Conservation (phyloP, 2,888 invertebrate genomes). For the Trichogramma evanescens region DNA sequence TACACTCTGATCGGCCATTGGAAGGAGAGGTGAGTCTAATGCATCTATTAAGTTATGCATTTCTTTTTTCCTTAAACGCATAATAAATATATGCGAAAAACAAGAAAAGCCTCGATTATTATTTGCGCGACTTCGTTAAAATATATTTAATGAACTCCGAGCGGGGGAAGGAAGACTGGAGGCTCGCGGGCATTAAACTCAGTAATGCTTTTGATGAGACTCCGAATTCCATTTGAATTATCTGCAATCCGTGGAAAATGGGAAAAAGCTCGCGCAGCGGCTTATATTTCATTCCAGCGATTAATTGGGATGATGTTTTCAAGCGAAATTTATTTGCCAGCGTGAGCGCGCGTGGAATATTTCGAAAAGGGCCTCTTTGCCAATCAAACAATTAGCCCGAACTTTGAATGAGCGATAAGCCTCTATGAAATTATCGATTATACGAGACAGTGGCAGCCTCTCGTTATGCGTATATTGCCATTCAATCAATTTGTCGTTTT, state of each 20-base stretch:
- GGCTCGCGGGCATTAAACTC: too few relatives aligned
- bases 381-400: neutral
- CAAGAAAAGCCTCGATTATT: neutral
- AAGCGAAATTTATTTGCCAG: too few relatives aligned
- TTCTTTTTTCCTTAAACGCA: neutral
- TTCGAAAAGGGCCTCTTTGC: too few relatives aligned
- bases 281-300: too few relatives aligned
- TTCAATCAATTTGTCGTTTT: too few relatives aligned
- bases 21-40: constrained; percentile 51
- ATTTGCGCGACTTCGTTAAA: neutral
- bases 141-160: neutral
- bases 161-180: neutral
- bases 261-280: too few relatives aligned
- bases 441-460: neutral
- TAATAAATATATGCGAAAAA: neutral
- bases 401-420: neutral
- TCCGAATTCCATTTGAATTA: too few relatives aligned
- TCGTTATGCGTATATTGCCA: too few relatives aligned
- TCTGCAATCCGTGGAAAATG: too few relatives aligned
- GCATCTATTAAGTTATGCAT: neutral
- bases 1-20: constrained; percentile 56
- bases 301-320: too few relatives aligned
- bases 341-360: too few relatives aligned
- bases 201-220: too few relatives aligned
- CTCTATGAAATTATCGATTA: neutral